Evolutionary conservation across 2,888 invertebrate species (phyloP), one percentile per base, ranked within the genome.

Genomic region (Diarsia mendica): DNA sequence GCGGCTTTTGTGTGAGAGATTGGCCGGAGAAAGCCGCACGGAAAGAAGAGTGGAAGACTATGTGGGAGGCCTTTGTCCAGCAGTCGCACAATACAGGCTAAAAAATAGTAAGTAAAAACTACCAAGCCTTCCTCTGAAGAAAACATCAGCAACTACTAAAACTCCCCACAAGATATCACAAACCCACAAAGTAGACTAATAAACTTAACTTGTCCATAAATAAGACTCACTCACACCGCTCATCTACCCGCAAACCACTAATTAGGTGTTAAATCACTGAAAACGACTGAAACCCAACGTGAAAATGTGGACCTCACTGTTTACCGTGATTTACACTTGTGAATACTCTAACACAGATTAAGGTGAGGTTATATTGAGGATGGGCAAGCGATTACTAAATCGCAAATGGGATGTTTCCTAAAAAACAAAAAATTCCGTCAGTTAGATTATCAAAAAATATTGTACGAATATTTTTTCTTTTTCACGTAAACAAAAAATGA

Each of bases 261-360:
- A 96, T 95, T 94, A 95, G 91, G 93, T 94, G 95, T 94, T 96
- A 96, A 95, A 95, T 96, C 95, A 95, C 95, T 91, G 88, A 89
- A 89, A 94, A 93, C 94, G 94, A 92, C 92, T 92, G 84, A 89
- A 90, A 81, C 90, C 83, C 90, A 85, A 86, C 89, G 86, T 82
- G 89, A 88, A 87, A 87, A 90, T 88, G 89, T 85, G 90, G 88
- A 87, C 87, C 87, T 88, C 91, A 89, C 89, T 94, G 93, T 93
- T 93, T 92, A 91, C 93, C 85, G 92, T 93, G 94, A 96, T 96
- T 95, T 95, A 95, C 95, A 92, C 92, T 91, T 90, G 91, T 86
- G 92, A 91, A 92, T 90, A 89, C 89, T 89, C 89, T 88, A 88
- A 91, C 90, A 88, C 85, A 85, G 76, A 85, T 85, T 76, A 80